Conservation (phyloP, 2,113 vertebrate species). For the Tachuris rubrigastra region DNA sequence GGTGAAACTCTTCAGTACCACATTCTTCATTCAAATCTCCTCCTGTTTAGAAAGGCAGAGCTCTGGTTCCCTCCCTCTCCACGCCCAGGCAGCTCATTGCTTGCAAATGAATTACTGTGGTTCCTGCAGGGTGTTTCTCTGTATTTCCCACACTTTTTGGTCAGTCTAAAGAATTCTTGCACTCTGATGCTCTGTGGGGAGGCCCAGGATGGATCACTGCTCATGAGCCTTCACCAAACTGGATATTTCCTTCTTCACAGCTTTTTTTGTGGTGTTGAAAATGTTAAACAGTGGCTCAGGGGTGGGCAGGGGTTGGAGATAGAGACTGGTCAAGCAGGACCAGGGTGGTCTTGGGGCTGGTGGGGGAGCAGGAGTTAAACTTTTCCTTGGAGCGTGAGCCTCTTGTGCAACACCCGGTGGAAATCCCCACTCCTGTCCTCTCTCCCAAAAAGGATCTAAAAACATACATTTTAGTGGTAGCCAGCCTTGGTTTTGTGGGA, state of each 20-base stretch:
- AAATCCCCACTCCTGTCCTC: neutral
- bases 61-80: neutral
- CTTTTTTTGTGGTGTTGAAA: neutral
- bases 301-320: neutral
- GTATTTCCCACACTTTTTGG: constrained; percentile 4
- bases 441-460: neutral
- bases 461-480: neutral
- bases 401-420: constrained; percentile 24
- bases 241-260: accelerated
- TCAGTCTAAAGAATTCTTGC: accelerated
- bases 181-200: accelerated
- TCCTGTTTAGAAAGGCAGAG: neutral
- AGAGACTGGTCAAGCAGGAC: neutral
- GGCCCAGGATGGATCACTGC: neutral
- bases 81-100: neutral
- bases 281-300: accelerated
- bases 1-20: neutral
- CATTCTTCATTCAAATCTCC: constrained; percentile 40
- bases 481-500: neutral
- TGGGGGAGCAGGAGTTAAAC: neutral
- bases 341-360: neutral
- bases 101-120: neutral
- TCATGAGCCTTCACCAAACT: accelerated
- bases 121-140: neutral
- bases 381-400: accelerated